Conservation (phyloP, 2,797 vertebrate species). For the Acanthopagrus latus region DNA sequence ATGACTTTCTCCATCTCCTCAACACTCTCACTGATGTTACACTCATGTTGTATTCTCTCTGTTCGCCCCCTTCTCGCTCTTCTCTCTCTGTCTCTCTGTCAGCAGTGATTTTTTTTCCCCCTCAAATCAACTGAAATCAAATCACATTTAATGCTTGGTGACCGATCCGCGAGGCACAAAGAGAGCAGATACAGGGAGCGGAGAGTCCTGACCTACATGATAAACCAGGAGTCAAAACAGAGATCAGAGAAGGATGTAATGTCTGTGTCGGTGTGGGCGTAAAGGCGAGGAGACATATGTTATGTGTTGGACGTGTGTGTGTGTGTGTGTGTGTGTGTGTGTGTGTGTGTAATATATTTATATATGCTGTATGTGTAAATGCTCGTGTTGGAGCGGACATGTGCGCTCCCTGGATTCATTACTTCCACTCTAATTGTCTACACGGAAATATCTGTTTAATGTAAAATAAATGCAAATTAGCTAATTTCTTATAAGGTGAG, state of each 20-base stretch:
- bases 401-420: conserved; percentile 34
- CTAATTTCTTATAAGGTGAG: conserved; percentile 58
- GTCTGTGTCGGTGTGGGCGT: conserved; percentile 14
- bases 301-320: not conserved
- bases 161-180: conserved; percentile 40
- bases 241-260: conserved; percentile 31
- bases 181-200: conserved; percentile 21
- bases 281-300: not conserved
- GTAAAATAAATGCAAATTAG: conserved; percentile 54
- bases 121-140: conserved; percentile 47
- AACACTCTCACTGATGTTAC: conserved; percentile 56
- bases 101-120: conserved; percentile 35
- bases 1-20: conserved; percentile 55
- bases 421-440: conserved; percentile 39
- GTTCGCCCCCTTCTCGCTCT: conserved; percentile 26
- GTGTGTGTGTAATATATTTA: not conserved
- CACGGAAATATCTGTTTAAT: conserved; percentile 33
- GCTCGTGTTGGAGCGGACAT: conserved; percentile 4
- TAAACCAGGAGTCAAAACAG: conserved; percentile 54
- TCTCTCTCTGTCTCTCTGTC: conserved; percentile 18
- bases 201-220: conserved; percentile 48
- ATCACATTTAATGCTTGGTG: conserved; percentile 43
- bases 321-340: too few relatives aligned
- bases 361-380: not conserved
- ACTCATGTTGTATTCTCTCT: conserved; percentile 67